Evolutionary conservation across 2,888 invertebrate species (phyloP).

Genomic region (Cephus rjabovi): DNA sequence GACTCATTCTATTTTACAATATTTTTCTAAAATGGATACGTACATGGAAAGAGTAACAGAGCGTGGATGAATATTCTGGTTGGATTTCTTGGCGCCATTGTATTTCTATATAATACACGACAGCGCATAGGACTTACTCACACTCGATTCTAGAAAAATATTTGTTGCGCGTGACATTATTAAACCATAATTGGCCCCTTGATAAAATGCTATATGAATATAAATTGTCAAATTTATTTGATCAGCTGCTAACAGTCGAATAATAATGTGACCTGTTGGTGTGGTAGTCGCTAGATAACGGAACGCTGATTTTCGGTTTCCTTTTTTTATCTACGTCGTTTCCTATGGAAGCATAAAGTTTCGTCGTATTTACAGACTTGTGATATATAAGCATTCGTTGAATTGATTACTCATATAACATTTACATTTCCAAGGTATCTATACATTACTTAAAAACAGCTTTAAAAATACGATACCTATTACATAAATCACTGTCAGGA

Average conservation of each 20-base stretch:
- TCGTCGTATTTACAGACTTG: background rate
- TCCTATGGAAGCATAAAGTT: too few species aligned
- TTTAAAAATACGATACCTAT: background rate
- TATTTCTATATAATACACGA: background rate
- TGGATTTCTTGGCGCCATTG: background rate
- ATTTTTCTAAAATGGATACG: background rate
- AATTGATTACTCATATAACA: background rate
- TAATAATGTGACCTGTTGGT: background rate
- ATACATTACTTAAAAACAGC: background rate
- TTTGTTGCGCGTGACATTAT: background rate
- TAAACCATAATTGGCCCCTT: background rate
- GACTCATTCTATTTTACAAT: background rate
- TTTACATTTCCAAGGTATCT: background rate
- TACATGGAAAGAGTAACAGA: background rate
- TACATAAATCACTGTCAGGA: background rate
- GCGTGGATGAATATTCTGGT: background rate
- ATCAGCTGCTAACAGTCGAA: background rate
- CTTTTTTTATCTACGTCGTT: background rate
- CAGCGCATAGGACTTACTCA: background rate
- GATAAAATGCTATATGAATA: background rate
- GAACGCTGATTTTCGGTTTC: background rate
- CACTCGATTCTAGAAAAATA: background rate
- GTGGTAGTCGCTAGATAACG: background rate
- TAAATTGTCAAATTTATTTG: background rate
- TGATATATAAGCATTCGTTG: background rate